Evolutionary conservation across 2,797 vertebrate species (phyloP), one percentile per base, ranked within the genome.

Genomic region (Macrochelys suwanniensis): DNA sequence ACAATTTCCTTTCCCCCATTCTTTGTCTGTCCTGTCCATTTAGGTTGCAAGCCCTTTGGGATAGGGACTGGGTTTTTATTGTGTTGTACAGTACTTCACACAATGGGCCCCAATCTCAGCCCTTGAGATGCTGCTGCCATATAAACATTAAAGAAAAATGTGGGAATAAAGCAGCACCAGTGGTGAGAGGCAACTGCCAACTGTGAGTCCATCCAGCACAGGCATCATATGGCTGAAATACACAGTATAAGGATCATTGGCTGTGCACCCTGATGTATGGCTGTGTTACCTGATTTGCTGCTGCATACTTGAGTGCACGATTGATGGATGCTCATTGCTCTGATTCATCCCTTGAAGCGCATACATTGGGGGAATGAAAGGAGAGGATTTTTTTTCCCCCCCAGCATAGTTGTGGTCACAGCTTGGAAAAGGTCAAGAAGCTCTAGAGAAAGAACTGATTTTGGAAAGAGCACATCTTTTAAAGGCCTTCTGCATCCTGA

Each of bases 301-400:
- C 6, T n/a, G 50, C 25, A 6, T 89, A 65, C 83, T 88, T 92
- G 89, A 89, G 42, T 85, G 89, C 92, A 83, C 84, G 95, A 93
- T 80, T 88, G 85, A 91, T 80, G 78, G 59, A 42, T 82, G 74
- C 82, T 89, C 82, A 31, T 77, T 82, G 77, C 76, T 93, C 93
- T 82, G 33, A 45, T 91, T 93, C 74, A 92, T 54, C 11, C 12
- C 15, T 37, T 93, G 47, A 84, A 94, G 84, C 17, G 6, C 80
- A 47, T 77, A 85, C 91, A 91, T 82, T 85, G 94, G 54, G 85
- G 80, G 84, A 96, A 80, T 78, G 92, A 93, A 90, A 53, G 37
- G 51, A 50, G n/a, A 53, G 3, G 2, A 50, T 88, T 61, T n/a
- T 84, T 68, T 81, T 88, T 77, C 65, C 93, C 80, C 19, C 83